A percentile compares a stretch with the other conserved stretches of the same genome.
These are phyloP conservation scores for Plutella xylostella DNA, from an alignment of 2,888 invertebrate species.

Conservation along the genomic window DNA sequence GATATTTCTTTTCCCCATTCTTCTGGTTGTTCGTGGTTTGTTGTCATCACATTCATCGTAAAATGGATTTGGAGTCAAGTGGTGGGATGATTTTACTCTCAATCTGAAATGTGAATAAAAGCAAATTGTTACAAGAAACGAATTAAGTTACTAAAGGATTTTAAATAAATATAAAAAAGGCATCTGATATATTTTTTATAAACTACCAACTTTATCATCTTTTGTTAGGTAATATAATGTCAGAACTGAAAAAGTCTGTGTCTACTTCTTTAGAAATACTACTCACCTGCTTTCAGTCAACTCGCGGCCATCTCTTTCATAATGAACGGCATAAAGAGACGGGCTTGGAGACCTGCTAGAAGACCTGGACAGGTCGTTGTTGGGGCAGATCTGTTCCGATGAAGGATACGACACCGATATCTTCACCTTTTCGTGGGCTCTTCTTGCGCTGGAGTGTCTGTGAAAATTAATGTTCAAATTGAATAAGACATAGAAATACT, in stretches of 20 bases:
- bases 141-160: too few species aligned
- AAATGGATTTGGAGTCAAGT: constrained; percentile 55
- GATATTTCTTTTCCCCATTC: constrained; percentile 90
- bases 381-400: constrained; percentile 76
- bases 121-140: too few species aligned
- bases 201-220: too few species aligned
- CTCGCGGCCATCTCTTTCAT: constrained; percentile 75
- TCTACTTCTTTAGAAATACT: too few species aligned
- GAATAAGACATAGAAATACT: too few species aligned
- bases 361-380: constrained; percentile 37
- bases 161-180: too few species aligned
- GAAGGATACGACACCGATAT: constrained; percentile 90
- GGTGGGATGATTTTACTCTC: constrained; percentile 28
- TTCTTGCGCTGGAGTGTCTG: constrained; percentile 72
- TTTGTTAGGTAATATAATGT: too few species aligned
- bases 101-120: background rate
- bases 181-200: too few species aligned
- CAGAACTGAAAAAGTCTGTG: too few species aligned
- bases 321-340: constrained; percentile 76
- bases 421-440: constrained; percentile 82
- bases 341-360: constrained; percentile 50
- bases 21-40: constrained; percentile 66
- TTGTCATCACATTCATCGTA: constrained; percentile 59
- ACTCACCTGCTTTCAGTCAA: constrained; percentile 70
- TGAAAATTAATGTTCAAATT: constrained; percentile 20